These are phyloP conservation scores for Laspeyria flexula DNA, from an alignment of 2,888 invertebrate species.

Conservation along the genomic window DNA sequence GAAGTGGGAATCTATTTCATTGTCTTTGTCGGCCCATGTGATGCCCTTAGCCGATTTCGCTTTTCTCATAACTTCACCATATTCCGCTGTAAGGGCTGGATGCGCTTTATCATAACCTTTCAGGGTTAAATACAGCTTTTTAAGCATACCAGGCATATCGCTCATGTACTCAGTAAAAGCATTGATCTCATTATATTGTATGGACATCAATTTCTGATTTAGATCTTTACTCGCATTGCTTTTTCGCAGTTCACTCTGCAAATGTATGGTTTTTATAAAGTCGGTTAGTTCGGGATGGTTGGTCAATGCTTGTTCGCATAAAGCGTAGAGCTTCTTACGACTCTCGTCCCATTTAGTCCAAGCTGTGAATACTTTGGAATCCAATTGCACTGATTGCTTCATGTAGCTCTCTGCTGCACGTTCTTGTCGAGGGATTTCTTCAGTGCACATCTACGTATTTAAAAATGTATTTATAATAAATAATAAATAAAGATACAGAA, in stretches of 20 bases:
- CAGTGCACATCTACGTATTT: conserved; percentile 75
- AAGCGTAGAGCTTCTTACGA: conserved; percentile 51
- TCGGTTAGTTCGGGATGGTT: conserved; percentile 63
- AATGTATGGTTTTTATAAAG: conserved; percentile 58
- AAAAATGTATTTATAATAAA: no score
- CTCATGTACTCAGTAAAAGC: conserved; percentile 79
- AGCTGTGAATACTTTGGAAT: conserved; percentile 61
- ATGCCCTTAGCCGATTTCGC: conserved; percentile 87
- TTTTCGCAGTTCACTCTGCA: conserved; percentile 67
- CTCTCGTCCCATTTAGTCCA: conserved; percentile 69
- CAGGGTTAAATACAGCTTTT: conserved; percentile 86
- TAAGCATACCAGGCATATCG: conserved; percentile 83
- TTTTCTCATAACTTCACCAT: conserved; percentile 85
- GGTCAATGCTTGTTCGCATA: conserved; percentile 59
- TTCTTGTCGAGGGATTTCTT: conserved; percentile 76
- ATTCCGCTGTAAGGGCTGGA: conserved; percentile 84
- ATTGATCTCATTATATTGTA: conserved; percentile 83
- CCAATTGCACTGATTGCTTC: conserved; percentile 64
- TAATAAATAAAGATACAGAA: no score
- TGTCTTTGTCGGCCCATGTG: conserved; percentile 85
- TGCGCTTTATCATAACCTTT: conserved; percentile 87
- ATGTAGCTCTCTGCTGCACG: conserved; percentile 69
- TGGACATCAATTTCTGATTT: conserved; percentile 60
- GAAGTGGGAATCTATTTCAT: conserved; percentile 61
- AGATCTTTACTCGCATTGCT: conserved; percentile 73